Evolutionary conservation across 2,113 vertebrate genomes (phyloP), one percentile per base, ranked within the genome.

Genomic region (Eublepharis macularius): DNA sequence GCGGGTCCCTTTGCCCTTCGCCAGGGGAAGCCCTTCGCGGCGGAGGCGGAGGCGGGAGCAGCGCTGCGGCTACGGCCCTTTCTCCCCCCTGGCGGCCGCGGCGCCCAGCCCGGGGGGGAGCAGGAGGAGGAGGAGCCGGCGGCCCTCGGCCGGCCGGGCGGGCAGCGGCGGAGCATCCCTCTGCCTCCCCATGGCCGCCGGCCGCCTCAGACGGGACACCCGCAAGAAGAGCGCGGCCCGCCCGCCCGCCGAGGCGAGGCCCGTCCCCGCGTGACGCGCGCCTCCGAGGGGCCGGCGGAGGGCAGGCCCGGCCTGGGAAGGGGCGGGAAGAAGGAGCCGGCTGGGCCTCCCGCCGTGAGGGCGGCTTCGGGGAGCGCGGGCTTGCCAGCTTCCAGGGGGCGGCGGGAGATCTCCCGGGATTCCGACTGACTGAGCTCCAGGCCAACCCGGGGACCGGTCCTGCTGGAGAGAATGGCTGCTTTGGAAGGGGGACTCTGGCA

Each of bases 1-100:
- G 94, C 87, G 82, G 87, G 89, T 60, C 80, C 81, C 86, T 17
- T 26, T 77, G 88, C 85, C 34, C 87, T 84, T 86, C 51, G 41
- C 43, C 73, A 13, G 66, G 57, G 47, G n/a, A 51, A 24, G 66
- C n/a, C n/a, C n/a, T n/a, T n/a, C n/a, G 3, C 13, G 60, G 68
- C 17, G 34, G 68, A 36, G 66, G n/a, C 86, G 63, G 78, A 86
- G 73, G 76, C 72, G 81, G 85, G 69, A 66, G 76, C 80, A 29
- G 76, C 86, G 41, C 32, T 29, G 88, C 75, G 32, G 85, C 85
- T 60, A 70, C 60, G 39, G 57, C 63, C 84, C 6, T 29, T 66
- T 41, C 39, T 73, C 69, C 68, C 81, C 83, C 80, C 34, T 72
- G 66, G 84, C 79, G 77, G n/a, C n/a, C n/a, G 76, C 84, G 70